phyloP scores from a whole-genome alignment of 2,888 invertebrate species.

The Automeris io region DNA sequence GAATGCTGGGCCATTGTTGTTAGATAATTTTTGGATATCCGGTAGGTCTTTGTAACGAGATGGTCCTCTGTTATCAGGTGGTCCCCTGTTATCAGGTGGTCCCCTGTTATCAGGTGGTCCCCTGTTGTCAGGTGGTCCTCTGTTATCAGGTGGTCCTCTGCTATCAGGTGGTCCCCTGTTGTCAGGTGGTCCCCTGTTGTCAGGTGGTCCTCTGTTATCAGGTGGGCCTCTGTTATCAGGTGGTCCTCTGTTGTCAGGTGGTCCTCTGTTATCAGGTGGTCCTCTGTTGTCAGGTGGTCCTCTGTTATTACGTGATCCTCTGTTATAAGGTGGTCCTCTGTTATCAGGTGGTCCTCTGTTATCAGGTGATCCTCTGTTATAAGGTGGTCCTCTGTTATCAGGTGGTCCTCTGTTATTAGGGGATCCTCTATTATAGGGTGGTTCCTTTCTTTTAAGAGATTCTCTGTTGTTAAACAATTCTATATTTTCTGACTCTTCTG shows the following conservation, averaged over 20 bases:
- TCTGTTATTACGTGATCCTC: neutral
- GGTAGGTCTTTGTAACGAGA: neutral
- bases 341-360: conserved; percentile 5
- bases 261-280: neutral
- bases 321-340: neutral
- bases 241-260: conserved; percentile 7
- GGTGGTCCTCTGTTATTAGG: conserved; percentile 15
- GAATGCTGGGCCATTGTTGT: neutral
- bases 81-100: conserved; percentile 12
- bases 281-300: conserved; percentile 4
- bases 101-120: conserved; percentile 11
- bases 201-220: neutral
- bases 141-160: too few species aligned
- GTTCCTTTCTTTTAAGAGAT: too few species aligned
- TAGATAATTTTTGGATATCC: neutral
- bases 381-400: conserved; percentile 4
- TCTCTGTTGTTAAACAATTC: conserved; percentile 17
- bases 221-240: conserved; percentile 9
- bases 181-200: too few species aligned
- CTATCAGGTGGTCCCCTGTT: too few species aligned
- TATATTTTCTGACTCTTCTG: conserved; percentile 14
- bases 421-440: conserved; percentile 15
- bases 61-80: conserved; percentile 11
- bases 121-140: neutral
- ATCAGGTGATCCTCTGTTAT: neutral